A percentile compares a stretch with the other conserved stretches of the same genome.
These are phyloP conservation scores for Prionailurus viverrinus DNA, from an alignment of 2,113 vertebrate genomes.

Conservation along the genomic window DNA sequence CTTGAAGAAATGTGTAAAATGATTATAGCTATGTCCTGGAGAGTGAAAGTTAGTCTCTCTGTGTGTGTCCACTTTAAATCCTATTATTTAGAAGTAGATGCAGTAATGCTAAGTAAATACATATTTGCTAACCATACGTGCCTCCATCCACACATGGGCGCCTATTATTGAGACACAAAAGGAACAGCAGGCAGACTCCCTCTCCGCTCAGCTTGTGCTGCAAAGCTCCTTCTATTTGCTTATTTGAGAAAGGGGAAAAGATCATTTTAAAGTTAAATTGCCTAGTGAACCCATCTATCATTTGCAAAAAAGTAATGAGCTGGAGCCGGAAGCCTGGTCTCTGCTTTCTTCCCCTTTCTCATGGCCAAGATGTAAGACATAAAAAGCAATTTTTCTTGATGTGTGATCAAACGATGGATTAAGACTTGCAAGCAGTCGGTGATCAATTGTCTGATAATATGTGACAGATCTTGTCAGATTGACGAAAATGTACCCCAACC, in stretches of 20 bases:
- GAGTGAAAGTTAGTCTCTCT: slow-evolving; percentile 40
- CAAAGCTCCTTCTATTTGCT: slow-evolving; percentile 57
- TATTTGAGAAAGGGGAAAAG: slow-evolving; percentile 72
- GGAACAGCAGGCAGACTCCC: not conserved
- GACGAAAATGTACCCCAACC: slow-evolving; percentile 61
- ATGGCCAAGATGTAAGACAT: slow-evolving; percentile 40
- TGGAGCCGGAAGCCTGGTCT: slow-evolving; percentile 58
- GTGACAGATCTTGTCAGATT: slow-evolving; percentile 73
- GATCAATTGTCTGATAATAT: slow-evolving; percentile 74
- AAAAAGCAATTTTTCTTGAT: slow-evolving; percentile 73
- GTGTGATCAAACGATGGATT: slow-evolving; percentile 77
- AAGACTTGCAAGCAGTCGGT: slow-evolving; percentile 54
- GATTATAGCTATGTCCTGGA: slow-evolving; percentile 51
- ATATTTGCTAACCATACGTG: slow-evolving; percentile 4
- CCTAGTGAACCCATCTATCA: slow-evolving; percentile 78
- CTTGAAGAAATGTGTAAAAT: slow-evolving; percentile 61
- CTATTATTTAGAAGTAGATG: slow-evolving; percentile 65
- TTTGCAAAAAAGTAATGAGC: slow-evolving; percentile 65
- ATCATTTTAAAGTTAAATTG: slow-evolving; percentile 78
- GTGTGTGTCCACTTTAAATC: slow-evolving; percentile 67
- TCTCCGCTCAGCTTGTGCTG: slow-evolving; percentile 63
- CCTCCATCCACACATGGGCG: slow-evolving; percentile 20
- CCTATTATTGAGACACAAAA: not conserved
- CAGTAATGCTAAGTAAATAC: slow-evolving; percentile 61
- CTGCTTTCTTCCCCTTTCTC: not conserved